phyloP scores from a whole-genome alignment of 2,113 vertebrate species.

The Boulengeromyrus knoepffleri region DNA sequence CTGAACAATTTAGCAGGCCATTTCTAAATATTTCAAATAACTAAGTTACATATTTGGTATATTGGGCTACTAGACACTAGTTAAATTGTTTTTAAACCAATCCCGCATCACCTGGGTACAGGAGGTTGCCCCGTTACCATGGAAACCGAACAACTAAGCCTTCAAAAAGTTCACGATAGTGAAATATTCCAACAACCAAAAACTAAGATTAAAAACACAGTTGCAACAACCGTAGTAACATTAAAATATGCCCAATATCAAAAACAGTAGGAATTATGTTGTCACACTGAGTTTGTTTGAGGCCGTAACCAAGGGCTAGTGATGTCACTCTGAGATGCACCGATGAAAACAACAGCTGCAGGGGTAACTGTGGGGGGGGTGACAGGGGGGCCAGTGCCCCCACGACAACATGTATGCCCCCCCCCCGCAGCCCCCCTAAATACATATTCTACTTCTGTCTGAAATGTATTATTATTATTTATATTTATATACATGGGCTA shows the following conservation, averaged over 20 bases:
- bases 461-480: no score
- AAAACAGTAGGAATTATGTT: not conserved
- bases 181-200: not conserved
- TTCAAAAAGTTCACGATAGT: not conserved
- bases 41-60: not conserved
- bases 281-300: not conserved
- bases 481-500: not conserved
- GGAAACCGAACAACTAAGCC: not conserved
- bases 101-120: not conserved
- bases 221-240: not conserved
- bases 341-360: not conserved
- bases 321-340: not conserved
- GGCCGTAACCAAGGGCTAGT: not conserved
- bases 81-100: not conserved
- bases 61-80: not conserved
- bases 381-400: no score
- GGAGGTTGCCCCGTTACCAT: not conserved
- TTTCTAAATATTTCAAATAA: not conserved
- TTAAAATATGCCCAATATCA: not conserved
- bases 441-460: no score
- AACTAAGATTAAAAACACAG: not conserved
- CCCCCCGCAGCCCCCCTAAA: no score
- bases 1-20: not conserved
- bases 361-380: no score
- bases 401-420: no score